These are phyloP conservation scores for Drosophila eohydei DNA, from an alignment of 2,888 invertebrate genomes.

Conservation along the genomic window DNA sequence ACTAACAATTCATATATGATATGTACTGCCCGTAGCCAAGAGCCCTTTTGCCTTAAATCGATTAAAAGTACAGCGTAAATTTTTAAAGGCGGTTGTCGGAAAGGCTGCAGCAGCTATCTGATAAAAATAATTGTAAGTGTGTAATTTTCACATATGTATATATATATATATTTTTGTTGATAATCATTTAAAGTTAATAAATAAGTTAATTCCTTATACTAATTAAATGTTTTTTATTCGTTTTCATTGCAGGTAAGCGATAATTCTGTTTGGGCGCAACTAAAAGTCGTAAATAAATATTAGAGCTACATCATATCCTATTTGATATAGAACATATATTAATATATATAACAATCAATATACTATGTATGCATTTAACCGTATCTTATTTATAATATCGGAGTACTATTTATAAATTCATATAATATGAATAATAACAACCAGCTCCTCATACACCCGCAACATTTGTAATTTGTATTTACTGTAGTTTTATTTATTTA, in stretches of 20 bases:
- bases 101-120: conserved; percentile 9
- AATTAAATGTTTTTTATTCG: conserved; percentile 5
- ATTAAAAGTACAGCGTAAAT: conserved; percentile 55
- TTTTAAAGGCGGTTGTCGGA: conserved; percentile 44
- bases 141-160: no score
- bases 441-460: conserved; percentile 39
- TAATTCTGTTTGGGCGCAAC: conserved; percentile 10
- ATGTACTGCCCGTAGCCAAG: not conserved
- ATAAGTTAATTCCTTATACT: conserved; percentile 5
- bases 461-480: conserved; percentile 45
- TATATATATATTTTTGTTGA: not conserved
- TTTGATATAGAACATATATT: conserved; percentile 7
- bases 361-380: conserved; percentile 33
- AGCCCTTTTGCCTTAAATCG: conserved; percentile 44
- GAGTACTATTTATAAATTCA: conserved; percentile 16
- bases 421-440: conserved; percentile 27
- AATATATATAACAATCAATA: conserved; percentile 18
- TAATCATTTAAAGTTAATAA: conserved; percentile 9
- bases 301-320: conserved; percentile 15
- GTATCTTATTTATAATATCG: conserved; percentile 29
- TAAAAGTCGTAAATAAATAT: conserved; percentile 27
- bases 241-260: conserved; percentile 67
- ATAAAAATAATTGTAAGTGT: not conserved
- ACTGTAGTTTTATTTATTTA: conserved; percentile 44
- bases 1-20: not conserved